Percentiles rank a stretch among this genome's conserved stretches.
These are phyloP conservation scores for Patiria pectinifera DNA, from an alignment of 53 echinoderm and acorn worm genomes.

Conservation along the genomic window DNA sequence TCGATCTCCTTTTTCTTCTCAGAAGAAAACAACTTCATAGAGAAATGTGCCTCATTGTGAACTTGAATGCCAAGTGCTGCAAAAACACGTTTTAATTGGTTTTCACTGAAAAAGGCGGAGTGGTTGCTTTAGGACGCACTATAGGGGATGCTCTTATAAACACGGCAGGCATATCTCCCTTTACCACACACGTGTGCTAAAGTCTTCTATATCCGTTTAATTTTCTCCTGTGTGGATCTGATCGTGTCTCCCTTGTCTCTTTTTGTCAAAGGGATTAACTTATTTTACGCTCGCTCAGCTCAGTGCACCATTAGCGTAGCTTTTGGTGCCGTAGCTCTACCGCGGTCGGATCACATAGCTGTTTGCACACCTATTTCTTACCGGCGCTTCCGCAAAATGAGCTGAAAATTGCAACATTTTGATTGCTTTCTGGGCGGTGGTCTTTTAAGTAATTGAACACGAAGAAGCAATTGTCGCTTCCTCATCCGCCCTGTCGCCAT, in stretches of 20 bases:
- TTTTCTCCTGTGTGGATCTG: not conserved
- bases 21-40: not conserved
- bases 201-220: not conserved
- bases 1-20: not conserved
- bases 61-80: not conserved
- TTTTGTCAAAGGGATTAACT: not conserved
- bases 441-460: conserved; percentile 19
- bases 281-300: not conserved
- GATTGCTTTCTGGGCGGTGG: conserved; percentile 17
- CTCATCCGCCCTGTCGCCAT: not conserved
- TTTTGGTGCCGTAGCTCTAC: not conserved
- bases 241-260: not conserved
- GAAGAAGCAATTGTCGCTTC: not conserved
- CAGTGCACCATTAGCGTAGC: not conserved
- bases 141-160: not conserved
- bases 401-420: conserved; percentile 36
- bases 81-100: conserved; percentile 54
- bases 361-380: conserved; percentile 31
- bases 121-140: not conserved
- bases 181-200: not conserved
- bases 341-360: conserved; percentile 15
- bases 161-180: not conserved
- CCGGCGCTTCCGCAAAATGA: not conserved
- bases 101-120: conserved; percentile 29
- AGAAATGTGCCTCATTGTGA: conserved; percentile 5